Percentiles rank a stretch among this genome's conserved stretches.
These are phyloP conservation scores for Agonum fuliginosum DNA, from an alignment of 2,888 invertebrate genomes.

Conservation along the genomic window DNA sequence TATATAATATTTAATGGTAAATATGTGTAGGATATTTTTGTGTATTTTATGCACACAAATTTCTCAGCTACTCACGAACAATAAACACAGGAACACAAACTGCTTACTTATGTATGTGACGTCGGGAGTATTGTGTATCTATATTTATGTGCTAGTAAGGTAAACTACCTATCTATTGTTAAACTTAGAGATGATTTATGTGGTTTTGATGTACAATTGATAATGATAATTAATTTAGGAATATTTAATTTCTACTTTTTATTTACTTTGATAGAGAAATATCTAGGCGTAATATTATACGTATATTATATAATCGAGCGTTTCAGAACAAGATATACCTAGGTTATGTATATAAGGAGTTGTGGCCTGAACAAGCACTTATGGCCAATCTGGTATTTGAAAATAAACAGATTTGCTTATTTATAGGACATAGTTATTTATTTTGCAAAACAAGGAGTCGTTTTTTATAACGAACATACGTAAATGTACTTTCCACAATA, in stretches of 20 bases:
- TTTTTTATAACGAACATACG: constrained; percentile 41
- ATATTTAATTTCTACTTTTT: constrained; percentile 40
- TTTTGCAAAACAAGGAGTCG: constrained; percentile 46
- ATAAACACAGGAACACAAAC: constrained; percentile 56
- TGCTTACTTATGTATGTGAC: constrained; percentile 70
- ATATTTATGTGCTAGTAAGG: constrained; percentile 70
- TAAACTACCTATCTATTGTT: constrained; percentile 67
- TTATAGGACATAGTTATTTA: constrained; percentile 57
- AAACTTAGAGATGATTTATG: constrained; percentile 71
- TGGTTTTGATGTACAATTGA: constrained; percentile 68
- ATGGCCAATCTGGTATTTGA: constrained; percentile 36
- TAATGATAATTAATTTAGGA: constrained; percentile 47
- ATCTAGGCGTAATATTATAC: constrained; percentile 51
- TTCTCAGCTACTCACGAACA: constrained; percentile 4
- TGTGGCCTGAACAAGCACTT: constrained; percentile 47
- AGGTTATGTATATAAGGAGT: constrained; percentile 49
- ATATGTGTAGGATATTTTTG: not conserved
- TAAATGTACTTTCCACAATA: constrained; percentile 41
- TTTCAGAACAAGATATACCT: constrained; percentile 52
- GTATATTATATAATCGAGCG: constrained; percentile 53
- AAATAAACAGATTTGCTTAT: constrained; percentile 52
- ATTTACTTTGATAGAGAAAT: constrained; percentile 52
- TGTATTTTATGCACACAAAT: not conserved
- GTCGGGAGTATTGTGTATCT: constrained; percentile 64
- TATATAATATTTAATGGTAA: not conserved